Evolutionary conservation across 2,113 vertebrate species (phyloP), one percentile per base, ranked within the genome.

Genomic region (Cyphomyrus discorhynchus): DNA sequence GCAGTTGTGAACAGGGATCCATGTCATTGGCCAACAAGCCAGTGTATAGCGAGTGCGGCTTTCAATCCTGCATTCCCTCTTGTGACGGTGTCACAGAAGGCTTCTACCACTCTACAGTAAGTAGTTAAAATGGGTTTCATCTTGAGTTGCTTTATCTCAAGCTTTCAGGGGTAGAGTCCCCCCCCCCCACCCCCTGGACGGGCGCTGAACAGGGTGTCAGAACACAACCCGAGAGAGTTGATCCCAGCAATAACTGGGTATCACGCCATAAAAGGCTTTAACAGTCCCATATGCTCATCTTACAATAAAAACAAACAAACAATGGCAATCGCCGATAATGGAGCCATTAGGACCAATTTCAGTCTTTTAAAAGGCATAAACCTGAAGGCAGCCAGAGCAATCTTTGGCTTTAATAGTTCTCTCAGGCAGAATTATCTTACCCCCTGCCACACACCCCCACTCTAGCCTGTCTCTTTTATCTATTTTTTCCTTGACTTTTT

Each of bases 321-420:
- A 91, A 53, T 70, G 66, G 58, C 90, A 89, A 89, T 89, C 86
- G 87, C 85, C 83, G 77, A 91, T 89, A 92, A 92, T 89, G 90
- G 86, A 86, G 47, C 66, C 62, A 87, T 86, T 84, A 90, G 88
- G 87, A 88, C 52, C 89, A 91, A 90, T 91, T 92, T 90, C 74
- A 90, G 90, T 52, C 89, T 92, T 82, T 90, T 91, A 92, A 92
- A 91, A 77, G 90, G 88, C 90, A 89, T 89, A 90, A 83, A 89
- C 70, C 66, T 82, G 90, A 87, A 90, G 88, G 88, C 46, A 46
- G 82, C 77, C 62, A 21, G 15, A 84, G 80, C 85, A 90, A 88
- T 90, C 89, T 90, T 90, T 82, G 53, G 66, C 85, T 87, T 39
- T 90, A 90, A 88, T 90, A 90, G 85, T 87, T 87, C 84, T 87